phyloP scores from a whole-genome alignment of 2,888 invertebrate species.

The Cistogaster globosa region DNA sequence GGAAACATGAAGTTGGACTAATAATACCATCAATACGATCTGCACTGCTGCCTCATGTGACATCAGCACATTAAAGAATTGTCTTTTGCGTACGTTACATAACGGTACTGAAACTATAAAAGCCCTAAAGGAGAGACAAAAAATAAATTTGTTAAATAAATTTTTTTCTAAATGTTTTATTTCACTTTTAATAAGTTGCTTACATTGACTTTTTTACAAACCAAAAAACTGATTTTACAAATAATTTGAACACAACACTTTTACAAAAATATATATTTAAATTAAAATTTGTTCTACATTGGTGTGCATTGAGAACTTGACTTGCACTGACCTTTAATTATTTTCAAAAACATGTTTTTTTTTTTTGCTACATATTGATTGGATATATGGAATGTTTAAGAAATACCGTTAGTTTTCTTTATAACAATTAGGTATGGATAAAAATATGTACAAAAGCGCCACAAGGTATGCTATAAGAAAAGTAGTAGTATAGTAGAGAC shows the following conservation, averaged over 20 bases:
- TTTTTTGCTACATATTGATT: neutral
- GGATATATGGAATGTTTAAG: conserved; percentile 1
- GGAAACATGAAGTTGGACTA: conserved; percentile 69
- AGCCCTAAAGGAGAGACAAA: conserved; percentile 61
- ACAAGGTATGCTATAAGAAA: neutral
- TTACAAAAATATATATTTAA: neutral
- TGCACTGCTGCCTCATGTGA: neutral
- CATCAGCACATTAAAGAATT: conserved; percentile 18
- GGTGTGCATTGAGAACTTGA: conserved; percentile 53
- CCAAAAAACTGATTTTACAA: neutral
- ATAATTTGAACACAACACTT: conserved; percentile 12
- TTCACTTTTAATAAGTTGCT: neutral
- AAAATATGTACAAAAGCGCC: neutral
- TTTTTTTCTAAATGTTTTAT: neutral
- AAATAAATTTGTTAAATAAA: neutral
- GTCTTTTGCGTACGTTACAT: conserved; percentile 68
- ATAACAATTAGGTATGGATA: no score
- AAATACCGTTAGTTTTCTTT: conserved; percentile 29
- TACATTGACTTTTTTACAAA: conserved; percentile 50
- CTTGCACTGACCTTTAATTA: conserved; percentile 36
- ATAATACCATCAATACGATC: conserved; percentile 2
- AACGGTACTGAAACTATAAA: conserved; percentile 66
- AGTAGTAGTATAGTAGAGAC: neutral
- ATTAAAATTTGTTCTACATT: conserved; percentile 38
- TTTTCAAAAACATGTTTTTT: neutral